Evolutionary conservation across 1,140 invertebrate genomes (phyloP), one percentile per base, ranked within the genome.

Genomic region (Ganaspis sp.): DNA sequence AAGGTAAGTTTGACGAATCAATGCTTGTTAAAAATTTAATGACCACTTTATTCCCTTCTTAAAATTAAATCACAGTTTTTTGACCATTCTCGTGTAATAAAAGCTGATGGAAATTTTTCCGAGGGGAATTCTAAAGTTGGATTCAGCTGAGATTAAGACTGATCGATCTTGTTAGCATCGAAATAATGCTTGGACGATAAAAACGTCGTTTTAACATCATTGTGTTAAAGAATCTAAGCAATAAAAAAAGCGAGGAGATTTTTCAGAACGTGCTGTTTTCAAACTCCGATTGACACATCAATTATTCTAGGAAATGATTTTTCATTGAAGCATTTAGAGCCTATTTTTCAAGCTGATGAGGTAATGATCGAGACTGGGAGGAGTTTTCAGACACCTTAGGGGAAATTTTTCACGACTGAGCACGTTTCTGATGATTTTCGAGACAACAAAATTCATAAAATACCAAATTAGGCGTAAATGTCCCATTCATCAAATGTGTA

Each of bases 141-240:
- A 64, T 64, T 29, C 54, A 64, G 1, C 21, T 29, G 58, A 26
- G 58, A 64, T 64, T 64, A 64, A 29, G 58, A 64, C 58, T 64
- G 58, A 64, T 64, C 58, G 58, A 29, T 64, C 58, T 64, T 64
- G 58, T 34, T 64, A 64, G 53, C 21, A 64, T 64, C 58, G 26
- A 64, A 64, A 64, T 64, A 26, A n/a, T 64, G 58, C 58, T 64
- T n/a, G 3, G 29, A n/a, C 23, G 23, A 29, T 64, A 26, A 29
- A 26, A 49, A 49, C n/a, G 45, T 49, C 15, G 11, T 64, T 29
- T 26, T 64, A 29, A 15, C 15, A 64, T 8, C n/a, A 64, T 64
- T 64, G 23, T 12, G 26, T 15, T 23, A 54, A 11, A 54, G 19
- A 54, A 29, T 29, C 15, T 64, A n/a, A 49, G 17, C n/a, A 45